Evolutionary conservation across 2,888 invertebrate species (phyloP), one percentile per base, ranked within the genome.

Genomic region (Drosophila tanythrix): DNA sequence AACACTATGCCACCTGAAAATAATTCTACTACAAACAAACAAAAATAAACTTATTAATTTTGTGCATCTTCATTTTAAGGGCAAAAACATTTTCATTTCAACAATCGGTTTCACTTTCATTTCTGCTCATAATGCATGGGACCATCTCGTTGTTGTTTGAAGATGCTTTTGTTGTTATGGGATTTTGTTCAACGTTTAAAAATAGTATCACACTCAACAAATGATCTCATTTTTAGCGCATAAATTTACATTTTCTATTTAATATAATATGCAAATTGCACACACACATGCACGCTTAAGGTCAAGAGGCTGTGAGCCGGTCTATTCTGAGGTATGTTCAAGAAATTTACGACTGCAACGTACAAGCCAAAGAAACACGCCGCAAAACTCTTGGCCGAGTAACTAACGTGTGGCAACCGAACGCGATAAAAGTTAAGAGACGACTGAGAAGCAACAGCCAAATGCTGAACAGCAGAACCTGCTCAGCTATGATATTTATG

Each of bases 181-280:
- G 18, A 35, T 43, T 60, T 53, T 33, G 38, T 51, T 33, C 56
- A 29, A 61, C 18, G 36, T 72, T 75, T 84, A 86, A 69, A 82
- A 85, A 84, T 84, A 84, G 86, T 56, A 56, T 31, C 53, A 40
- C 35, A 43, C 56, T 48, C 27, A 10, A 62, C 48, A 78, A 80
- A 81, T 89, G 89, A 89, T 90, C 89, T 90, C 87, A 90, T 90
- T 89, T 81, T 57, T 52, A 46, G 63, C 70, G 70, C 61, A 77
- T 79, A 73, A 83, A 80, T 78, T 82, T 70, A 74, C 71, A 81
- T 72, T 56, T 73, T 63, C 36, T 52, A 35, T 67, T 78, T 83
- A 46, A 46, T 66, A 76, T 74, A 79, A 74, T 83, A 87, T 89
- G 88, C 87, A 83, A 87, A 78, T 68, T 77, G 61, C 61, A 61